Percentiles rank a stretch among this genome's conserved stretches.
Conservation (phyloP, 2,113 vertebrate species). For the Cavia aperea region DNA sequence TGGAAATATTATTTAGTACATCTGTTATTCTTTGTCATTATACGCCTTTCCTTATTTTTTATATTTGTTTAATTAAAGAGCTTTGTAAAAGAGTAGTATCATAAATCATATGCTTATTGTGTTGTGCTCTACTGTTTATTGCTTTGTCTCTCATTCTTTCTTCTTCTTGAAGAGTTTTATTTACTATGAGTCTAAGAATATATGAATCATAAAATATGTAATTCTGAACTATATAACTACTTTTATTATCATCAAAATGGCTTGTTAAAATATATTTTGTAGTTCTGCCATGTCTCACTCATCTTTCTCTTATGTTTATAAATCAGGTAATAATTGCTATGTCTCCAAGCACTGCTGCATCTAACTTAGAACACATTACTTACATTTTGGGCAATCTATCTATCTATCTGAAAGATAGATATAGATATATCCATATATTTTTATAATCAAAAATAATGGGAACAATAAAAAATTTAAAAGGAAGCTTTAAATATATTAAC, state of each 20-base stretch:
- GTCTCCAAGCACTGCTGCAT: background rate
- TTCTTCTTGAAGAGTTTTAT: background rate
- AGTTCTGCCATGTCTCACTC: background rate
- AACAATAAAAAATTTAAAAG: background rate
- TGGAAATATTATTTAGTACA: background rate
- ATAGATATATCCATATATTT: background rate
- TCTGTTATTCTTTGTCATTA: background rate
- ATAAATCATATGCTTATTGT: background rate
- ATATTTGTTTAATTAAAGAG: background rate
- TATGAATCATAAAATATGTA: background rate
- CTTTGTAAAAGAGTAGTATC: background rate
- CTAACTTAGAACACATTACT: background rate
- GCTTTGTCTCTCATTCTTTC: background rate
- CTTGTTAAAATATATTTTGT: background rate
- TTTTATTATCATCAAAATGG: background rate
- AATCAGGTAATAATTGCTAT: background rate
- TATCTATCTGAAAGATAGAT: background rate
- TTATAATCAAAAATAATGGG: background rate
- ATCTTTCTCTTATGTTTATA: background rate
- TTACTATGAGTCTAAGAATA: background rate
- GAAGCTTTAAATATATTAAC: background rate
- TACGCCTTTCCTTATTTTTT: background rate
- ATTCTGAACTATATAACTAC: background rate
- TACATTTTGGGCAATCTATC: background rate
- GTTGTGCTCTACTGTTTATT: background rate